phyloP scores from a whole-genome alignment of 2,888 invertebrate species.

The Hypercompe scribonia region DNA sequence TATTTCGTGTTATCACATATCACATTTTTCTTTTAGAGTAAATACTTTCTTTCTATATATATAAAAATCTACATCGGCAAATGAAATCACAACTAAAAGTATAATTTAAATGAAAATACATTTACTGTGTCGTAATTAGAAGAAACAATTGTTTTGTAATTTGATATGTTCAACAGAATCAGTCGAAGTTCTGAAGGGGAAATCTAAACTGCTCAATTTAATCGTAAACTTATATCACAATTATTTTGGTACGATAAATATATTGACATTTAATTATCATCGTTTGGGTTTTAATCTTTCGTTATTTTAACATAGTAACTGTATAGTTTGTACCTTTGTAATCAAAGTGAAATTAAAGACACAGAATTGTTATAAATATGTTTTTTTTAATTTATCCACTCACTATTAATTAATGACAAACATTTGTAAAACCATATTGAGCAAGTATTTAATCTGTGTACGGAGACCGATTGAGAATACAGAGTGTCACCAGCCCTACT shows the following conservation, averaged over 20 bases:
- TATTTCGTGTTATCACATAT: neutral
- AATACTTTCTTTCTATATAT: neutral
- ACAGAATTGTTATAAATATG: no score
- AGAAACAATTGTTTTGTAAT: conserved; percentile 39
- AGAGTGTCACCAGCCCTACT: no score
- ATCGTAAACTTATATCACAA: neutral
- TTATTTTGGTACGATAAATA: neutral
- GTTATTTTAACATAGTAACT: neutral
- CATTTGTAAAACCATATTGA: neutral
- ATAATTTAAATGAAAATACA: conserved; percentile 31
- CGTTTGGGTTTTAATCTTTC: no score
- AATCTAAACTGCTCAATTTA: conserved; percentile 1
- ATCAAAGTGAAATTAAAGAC: neutral
- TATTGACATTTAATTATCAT: neutral
- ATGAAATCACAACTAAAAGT: conserved; percentile 1
- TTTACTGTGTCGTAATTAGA: conserved; percentile 34
- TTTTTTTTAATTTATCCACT: neutral
- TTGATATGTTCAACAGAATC: conserved; percentile 27
- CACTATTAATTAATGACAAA: neutral
- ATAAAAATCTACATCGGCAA: neutral
- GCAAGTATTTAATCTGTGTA: neutral
- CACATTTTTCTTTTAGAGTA: neutral
- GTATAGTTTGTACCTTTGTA: neutral
- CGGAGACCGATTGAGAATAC: no score
- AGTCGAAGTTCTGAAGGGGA: conserved; percentile 19